Evolutionary conservation across 2,113 vertebrate genomes (phyloP).

Genomic region (Heterocephalus glaber): DNA sequence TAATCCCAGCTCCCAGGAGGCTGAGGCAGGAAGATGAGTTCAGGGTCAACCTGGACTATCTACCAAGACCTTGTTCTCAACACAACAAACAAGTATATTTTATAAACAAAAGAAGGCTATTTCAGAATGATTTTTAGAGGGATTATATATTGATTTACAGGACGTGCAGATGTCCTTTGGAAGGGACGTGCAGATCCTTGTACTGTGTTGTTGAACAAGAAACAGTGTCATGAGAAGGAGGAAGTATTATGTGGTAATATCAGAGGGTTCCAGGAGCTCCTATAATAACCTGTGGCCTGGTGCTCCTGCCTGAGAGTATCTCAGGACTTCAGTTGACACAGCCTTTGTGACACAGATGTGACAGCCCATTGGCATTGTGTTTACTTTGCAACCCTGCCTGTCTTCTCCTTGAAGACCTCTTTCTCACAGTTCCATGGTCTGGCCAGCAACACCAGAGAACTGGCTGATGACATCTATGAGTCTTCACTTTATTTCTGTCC

Average conservation of each 20-base stretch:
- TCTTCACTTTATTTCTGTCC: background rate
- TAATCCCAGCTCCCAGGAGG: too few relatives aligned
- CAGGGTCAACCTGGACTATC: too few relatives aligned
- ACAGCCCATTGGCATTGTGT: background rate
- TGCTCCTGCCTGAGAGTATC: background rate
- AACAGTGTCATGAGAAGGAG: background rate
- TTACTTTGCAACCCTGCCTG: background rate
- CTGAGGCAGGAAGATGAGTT: too few relatives aligned
- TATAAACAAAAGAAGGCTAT: background rate
- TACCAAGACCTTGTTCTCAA: too few relatives aligned
- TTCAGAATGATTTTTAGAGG: background rate
- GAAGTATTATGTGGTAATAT: background rate
- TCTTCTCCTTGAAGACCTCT: background rate
- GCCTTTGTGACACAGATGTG: background rate
- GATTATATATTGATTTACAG: background rate
- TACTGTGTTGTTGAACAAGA: background rate
- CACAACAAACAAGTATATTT: background rate
- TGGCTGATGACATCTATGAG: background rate
- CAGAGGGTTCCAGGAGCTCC: background rate
- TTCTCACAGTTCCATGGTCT: background rate
- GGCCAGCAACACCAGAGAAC: background rate
- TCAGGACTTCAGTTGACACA: background rate
- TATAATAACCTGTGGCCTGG: background rate
- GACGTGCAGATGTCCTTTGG: background rate
- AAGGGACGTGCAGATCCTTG: background rate